phyloP scores from a whole-genome alignment of 2,113 vertebrate species.

The Gambusia affinis region DNA sequence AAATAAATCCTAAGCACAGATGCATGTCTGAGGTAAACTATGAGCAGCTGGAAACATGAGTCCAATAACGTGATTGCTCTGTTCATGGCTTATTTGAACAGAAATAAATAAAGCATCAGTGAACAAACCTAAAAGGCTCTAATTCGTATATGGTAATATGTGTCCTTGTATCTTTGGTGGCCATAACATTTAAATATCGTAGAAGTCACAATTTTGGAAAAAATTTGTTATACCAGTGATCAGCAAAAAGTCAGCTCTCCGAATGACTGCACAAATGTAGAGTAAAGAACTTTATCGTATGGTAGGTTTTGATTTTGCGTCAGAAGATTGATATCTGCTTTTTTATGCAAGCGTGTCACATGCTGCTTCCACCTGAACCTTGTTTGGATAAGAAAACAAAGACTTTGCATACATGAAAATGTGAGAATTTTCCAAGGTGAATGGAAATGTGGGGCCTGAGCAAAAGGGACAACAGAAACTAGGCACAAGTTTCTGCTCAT shows the following conservation, averaged over 20 bases:
- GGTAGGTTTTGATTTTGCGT: background rate
- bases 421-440: slow-evolving; percentile 37
- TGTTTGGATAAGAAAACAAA: slow-evolving; percentile 17
- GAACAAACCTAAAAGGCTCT: background rate
- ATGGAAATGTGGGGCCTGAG: slow-evolving; percentile 61
- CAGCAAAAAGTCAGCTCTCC: background rate
- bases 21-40: slow-evolving; percentile 5
- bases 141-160: background rate
- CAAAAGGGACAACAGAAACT: background rate
- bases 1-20: slow-evolving; percentile 21
- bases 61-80: background rate
- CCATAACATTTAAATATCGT: background rate
- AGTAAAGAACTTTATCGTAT: background rate
- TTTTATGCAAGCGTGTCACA: background rate
- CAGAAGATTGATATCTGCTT: background rate
- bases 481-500: slow-evolving; percentile 1
- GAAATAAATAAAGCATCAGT: background rate
- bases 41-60: background rate
- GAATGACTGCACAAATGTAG: background rate
- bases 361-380: slow-evolving; percentile 1
- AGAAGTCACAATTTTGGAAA: background rate
- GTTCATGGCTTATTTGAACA: background rate
- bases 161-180: background rate
- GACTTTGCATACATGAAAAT: slow-evolving; percentile 69
- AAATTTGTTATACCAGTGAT: background rate